phyloP scores from a whole-genome alignment of 92 coral and sea anemone genomes.

The Epizoanthus ramosus region DNA sequence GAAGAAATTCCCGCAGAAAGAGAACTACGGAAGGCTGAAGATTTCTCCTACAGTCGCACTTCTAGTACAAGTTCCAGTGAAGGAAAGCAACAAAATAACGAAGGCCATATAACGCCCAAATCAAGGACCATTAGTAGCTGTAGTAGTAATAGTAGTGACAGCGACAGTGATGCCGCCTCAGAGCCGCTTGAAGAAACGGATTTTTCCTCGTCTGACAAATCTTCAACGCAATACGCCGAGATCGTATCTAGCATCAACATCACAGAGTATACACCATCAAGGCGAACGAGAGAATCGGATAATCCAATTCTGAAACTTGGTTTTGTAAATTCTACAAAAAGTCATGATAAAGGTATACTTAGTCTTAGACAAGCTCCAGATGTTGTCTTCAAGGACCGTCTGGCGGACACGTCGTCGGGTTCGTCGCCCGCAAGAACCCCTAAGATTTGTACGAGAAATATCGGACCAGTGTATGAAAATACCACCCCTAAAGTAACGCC shows the following conservation, averaged over 20 bases:
- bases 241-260: slow-evolving; percentile 60
- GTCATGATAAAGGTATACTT: slow-evolving; percentile 34
- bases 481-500: slow-evolving; percentile 50
- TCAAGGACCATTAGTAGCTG: slow-evolving; percentile 28
- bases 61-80: slow-evolving; percentile 53
- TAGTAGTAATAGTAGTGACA: slow-evolving; percentile 37
- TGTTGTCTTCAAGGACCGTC: slow-evolving; percentile 28
- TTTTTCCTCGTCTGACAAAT: slow-evolving; percentile 41
- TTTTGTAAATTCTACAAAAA: slow-evolving; percentile 54
- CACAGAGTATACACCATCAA: slow-evolving; percentile 63
- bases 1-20: slow-evolving; percentile 86
- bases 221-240: slow-evolving; percentile 82
- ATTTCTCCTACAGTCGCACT: slow-evolving; percentile 53
- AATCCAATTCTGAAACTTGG: slow-evolving; percentile 90
- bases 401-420: slow-evolving; percentile 18
- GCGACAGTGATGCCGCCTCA: neutral
- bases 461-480: slow-evolving; percentile 55
- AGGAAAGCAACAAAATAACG: slow-evolving; percentile 20
- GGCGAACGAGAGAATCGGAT: slow-evolving; percentile 93
- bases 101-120: neutral
- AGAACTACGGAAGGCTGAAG: slow-evolving; percentile 33
- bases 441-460: slow-evolving; percentile 22
- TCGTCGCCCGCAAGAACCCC: slow-evolving; percentile 1
- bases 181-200: slow-evolving; percentile 1
- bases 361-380: neutral